Evolutionary conservation across 2,797 vertebrate genomes (phyloP).

Genomic region (Spea hammondii): DNA sequence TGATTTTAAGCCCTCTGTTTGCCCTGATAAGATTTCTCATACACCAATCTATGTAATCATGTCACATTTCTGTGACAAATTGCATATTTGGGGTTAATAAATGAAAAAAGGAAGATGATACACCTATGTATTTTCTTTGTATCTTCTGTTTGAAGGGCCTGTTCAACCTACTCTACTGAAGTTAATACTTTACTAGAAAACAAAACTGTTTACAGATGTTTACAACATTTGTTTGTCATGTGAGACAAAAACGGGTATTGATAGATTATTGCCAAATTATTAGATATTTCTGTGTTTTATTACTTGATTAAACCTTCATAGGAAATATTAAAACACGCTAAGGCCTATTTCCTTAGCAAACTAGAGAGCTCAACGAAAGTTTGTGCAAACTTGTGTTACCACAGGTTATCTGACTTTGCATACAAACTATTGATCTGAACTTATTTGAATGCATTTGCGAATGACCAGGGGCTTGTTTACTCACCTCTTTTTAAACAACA

Average conservation of each 20-base stretch:
- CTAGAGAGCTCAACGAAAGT: no score
- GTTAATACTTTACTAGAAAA: no score
- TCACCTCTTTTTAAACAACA: not conserved
- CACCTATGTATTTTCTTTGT: not conserved
- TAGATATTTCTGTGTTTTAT: no score
- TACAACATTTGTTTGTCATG: no score
- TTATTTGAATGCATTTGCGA: not conserved
- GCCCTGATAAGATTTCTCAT: slow-evolving; percentile 13
- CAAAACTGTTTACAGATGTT: no score
- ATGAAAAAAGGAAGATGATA: not conserved
- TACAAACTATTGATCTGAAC: not conserved
- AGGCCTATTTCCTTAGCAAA: no score
- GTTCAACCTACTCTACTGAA: no score
- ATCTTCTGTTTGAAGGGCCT: not conserved
- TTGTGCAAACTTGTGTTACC: not conserved
- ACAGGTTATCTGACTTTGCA: not conserved
- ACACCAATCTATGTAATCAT: not conserved
- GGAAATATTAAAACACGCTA: no score
- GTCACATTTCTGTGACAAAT: slow-evolving; percentile 20
- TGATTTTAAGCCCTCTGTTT: not conserved
- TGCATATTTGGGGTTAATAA: slow-evolving; percentile 33
- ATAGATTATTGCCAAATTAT: no score
- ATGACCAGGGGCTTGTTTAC: not conserved
- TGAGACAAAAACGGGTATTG: no score
- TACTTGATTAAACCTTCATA: no score